Evolutionary conservation across 2,888 invertebrate species (phyloP), one percentile per base, ranked within the genome.

Genomic region (Asteroscopus sphinx): DNA sequence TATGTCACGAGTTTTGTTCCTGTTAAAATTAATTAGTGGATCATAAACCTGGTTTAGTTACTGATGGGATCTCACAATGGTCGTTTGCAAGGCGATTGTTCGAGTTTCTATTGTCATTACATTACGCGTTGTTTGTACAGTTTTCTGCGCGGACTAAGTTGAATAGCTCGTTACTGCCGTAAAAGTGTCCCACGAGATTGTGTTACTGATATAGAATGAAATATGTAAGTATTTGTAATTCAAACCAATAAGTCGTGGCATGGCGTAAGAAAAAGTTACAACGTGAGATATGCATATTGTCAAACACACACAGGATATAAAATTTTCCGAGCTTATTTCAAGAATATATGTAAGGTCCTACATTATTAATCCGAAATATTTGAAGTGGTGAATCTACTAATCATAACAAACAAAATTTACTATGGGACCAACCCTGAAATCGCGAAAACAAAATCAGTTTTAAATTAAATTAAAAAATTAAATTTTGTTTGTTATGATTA

Each of bases 151-250:
- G 37, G 35, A 45, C 56, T 54, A 41, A 52, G 40, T 52, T 65
- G 67, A 60, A 74, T 71, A 46, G 58, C 54, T 57, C 45, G 74
- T 75, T 80, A 77, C 68, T 65, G 64, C 65, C 51, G 39, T 63
- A 66, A 58, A 55, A 53, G 48, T 61, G 75, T 83, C 82, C 62
- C 85, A 83, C 75, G 76, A 73, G 77, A 77, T 77, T 68, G 74
- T 69, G 64, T 71, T 57, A 69, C 57, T 59, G 68, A 76, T 76
- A 71, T 35, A 52, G 42, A 54, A 52, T 46, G 45, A 49, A 42
- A 57, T 37, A 48, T 62, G 45, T 37, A 48, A 57, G 45, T 62
- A 47, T 63, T 58, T 61, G 47, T 65, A 35, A 64, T 62, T 46
- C n/a, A 12, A 40, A 48, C 11, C 16, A 47, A 57, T 57, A 47